These are phyloP conservation scores for Phymanthus crucifer DNA, from an alignment of 92 coral and sea anemone species.

Conservation along the genomic window DNA sequence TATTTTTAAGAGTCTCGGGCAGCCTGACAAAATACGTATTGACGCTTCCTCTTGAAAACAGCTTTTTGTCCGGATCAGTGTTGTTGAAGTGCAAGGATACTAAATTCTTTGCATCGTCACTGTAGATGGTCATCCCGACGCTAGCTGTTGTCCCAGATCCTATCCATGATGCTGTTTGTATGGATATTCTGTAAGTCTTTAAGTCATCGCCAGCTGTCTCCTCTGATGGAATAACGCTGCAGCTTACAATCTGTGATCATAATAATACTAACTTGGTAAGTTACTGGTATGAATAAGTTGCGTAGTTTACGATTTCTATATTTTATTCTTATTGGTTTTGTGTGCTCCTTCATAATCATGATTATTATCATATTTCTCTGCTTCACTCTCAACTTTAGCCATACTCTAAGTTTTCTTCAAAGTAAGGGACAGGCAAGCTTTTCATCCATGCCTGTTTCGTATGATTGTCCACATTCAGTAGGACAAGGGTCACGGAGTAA, in stretches of 20 bases:
- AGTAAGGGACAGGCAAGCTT: too few relatives aligned
- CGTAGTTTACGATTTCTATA: too few relatives aligned
- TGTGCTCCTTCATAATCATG: too few relatives aligned
- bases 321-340: too few relatives aligned
- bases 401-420: too few relatives aligned
- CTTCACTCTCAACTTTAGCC: too few relatives aligned
- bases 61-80: slow-evolving; percentile 19
- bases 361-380: too few relatives aligned
- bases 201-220: background rate
- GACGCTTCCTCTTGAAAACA: slow-evolving; percentile 79
- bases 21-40: slow-evolving; percentile 69
- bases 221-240: background rate
- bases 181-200: slow-evolving; percentile 31
- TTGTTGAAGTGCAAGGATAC: slow-evolving; percentile 55
- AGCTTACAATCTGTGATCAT: slow-evolving; percentile 12
- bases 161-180: slow-evolving; percentile 79
- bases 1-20: slow-evolving; percentile 56
- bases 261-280: background rate
- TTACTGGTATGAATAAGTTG: too few relatives aligned
- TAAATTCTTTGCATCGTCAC: slow-evolving; percentile 59
- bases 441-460: too few relatives aligned
- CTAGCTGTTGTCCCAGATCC: slow-evolving; percentile 89
- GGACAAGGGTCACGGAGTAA: too few relatives aligned
- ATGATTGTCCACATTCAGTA: too few relatives aligned
- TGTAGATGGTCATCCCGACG: slow-evolving; percentile 73